Evolutionary conservation across 37 sponge, comb jelly and placozoan species (phyloP).

Genomic region (Hexactinellida sp.): DNA sequence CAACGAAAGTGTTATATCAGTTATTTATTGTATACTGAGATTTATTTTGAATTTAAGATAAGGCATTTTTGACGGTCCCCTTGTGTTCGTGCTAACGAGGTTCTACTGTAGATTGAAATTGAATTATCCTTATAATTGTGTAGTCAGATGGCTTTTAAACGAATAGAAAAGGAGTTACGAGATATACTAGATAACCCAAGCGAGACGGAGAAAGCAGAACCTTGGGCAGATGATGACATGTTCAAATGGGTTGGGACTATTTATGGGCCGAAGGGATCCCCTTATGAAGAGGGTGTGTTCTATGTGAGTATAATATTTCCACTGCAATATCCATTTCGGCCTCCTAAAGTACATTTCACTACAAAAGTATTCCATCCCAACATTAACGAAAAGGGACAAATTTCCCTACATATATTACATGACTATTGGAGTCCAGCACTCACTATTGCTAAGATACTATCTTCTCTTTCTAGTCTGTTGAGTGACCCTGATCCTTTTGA

Average conservation of each 20-base stretch:
- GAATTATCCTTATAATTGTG: not conserved
- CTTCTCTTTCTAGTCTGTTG: not conserved
- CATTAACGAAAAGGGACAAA: not conserved
- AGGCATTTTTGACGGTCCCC: too few relatives aligned
- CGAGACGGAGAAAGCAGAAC: not conserved
- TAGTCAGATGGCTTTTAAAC: not conserved
- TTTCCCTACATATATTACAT: not conserved
- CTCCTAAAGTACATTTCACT: not conserved
- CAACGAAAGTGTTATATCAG: too few relatives aligned
- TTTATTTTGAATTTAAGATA: too few relatives aligned
- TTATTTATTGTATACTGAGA: too few relatives aligned
- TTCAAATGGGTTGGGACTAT: not conserved
- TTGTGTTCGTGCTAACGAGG: too few relatives aligned
- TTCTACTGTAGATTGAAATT: not conserved
- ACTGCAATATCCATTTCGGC: not conserved
- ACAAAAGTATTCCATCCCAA: not conserved
- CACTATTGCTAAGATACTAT: not conserved
- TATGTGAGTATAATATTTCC: not conserved
- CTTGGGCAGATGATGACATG: not conserved
- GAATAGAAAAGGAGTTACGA: not conserved
- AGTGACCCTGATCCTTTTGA: not conserved
- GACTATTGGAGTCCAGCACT: not conserved
- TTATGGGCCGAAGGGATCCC: not conserved
- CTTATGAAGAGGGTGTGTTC: not conserved
- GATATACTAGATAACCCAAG: not conserved